phyloP scores from a whole-genome alignment of 2,113 vertebrate genomes.

The Upupa epops region DNA sequence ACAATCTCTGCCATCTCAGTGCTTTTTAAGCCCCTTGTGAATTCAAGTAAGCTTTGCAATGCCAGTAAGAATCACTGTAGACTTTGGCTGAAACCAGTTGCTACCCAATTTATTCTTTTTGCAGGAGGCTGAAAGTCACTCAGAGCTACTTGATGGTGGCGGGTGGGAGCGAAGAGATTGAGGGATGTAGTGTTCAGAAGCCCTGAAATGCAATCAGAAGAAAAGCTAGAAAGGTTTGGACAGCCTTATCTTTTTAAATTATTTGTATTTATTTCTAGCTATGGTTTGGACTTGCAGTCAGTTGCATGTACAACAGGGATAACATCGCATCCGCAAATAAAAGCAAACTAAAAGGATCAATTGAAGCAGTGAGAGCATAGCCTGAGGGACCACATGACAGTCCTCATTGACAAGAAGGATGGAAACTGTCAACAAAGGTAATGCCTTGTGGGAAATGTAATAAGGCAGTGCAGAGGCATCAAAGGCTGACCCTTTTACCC shows the following conservation, averaged over 20 bases:
- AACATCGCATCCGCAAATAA: slow-evolving; percentile 24
- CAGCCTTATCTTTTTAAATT: not conserved
- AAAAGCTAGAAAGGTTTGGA: not conserved
- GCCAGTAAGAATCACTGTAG: slow-evolving; percentile 74
- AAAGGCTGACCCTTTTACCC: slow-evolving; percentile 40
- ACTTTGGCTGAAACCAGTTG: slow-evolving; percentile 63
- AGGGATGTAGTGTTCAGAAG: not conserved
- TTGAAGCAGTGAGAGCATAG: not conserved
- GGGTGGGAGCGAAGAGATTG: not conserved
- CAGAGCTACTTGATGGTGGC: not conserved
- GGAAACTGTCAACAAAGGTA: slow-evolving; percentile 37
- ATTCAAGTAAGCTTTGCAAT: slow-evolving; percentile 72
- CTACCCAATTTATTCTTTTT: slow-evolving; percentile 63
- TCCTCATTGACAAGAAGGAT: not conserved
- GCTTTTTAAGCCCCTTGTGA: slow-evolving; percentile 75
- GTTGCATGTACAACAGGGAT: not conserved
- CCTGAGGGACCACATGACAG: slow-evolving; percentile 36
- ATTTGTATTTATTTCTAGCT: not conserved
- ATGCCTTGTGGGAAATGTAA: slow-evolving; percentile 16
- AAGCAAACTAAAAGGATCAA: slow-evolving; percentile 35
- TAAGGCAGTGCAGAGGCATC: slow-evolving; percentile 18
- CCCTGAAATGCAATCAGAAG: not conserved
- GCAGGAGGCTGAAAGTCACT: slow-evolving; percentile 40
- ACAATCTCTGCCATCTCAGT: slow-evolving; percentile 83
- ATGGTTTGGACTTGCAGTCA: not conserved